Evolutionary conservation across 2,888 invertebrate species (phyloP), one percentile per base, ranked within the genome.

Genomic region (Apotomis betuletana): DNA sequence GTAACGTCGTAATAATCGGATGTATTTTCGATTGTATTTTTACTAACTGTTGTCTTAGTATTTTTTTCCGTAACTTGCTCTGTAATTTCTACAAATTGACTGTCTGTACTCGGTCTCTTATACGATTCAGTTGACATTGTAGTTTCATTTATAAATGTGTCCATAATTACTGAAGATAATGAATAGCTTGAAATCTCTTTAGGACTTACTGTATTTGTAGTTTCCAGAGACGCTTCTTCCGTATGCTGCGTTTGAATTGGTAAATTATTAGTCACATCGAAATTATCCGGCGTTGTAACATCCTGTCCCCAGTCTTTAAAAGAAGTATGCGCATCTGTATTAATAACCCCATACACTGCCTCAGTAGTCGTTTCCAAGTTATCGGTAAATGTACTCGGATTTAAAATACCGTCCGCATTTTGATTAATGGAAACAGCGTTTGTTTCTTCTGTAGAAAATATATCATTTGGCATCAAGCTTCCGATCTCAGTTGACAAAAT

Each of bases 391-490:
- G 51, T 51, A 44, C 49, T 60, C 12, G 15, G 13, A 46, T 46
- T 54, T 52, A 54, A 54, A 6, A 13, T 8, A 12, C 8, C 15
- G 13, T 46, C 59, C 55, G 62, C 44, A 52, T 62, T 27, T 3
- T 51, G 6, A 52, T 52, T 5, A 13, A n/a, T 59, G 5, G 12
- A 0, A 52, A 13, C 13, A 36, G 36, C 44, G 41, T 57, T 63
- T 10, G 54, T 64, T 38, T 59, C 6, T 38, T 71, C 57, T 46
- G 54, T 61, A 64, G 49, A 46, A 10, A 58, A 58, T 9, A 27
- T n/a, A 51, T 49, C 8, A 49, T 36, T 54, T 44, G 5, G 54
- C 9, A 1, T 54, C 9, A 38, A 12, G 13, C 5, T 15, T n/a
- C n/a, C n/a, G n/a, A n/a, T n/a, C 13, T 41, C 54, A 41, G n/a